Conservation (phyloP, 2,888 invertebrate species). For the Ectemnius lituratus region DNA sequence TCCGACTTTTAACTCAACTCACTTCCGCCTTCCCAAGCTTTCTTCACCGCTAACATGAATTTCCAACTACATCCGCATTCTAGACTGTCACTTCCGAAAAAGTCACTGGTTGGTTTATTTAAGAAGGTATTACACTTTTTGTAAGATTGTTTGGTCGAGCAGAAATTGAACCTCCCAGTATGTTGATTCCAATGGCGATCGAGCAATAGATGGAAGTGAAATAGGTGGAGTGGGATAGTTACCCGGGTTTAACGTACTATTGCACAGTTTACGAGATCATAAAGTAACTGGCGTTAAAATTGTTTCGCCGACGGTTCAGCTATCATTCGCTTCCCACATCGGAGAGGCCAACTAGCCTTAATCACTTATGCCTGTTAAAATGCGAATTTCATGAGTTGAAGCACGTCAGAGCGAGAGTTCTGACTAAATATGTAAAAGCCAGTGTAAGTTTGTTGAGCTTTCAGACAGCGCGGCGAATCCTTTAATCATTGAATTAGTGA, state of each 20-base stretch:
- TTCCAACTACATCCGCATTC: neutral
- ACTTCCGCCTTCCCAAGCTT: neutral
- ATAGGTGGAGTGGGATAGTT: constrained; percentile 28
- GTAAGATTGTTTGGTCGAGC: no score
- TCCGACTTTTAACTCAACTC: constrained; percentile 16
- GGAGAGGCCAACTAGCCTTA: constrained; percentile 23
- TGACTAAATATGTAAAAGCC: no score
- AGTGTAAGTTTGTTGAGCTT: no score
- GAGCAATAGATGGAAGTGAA: constrained; percentile 7
- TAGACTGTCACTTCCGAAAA: neutral
- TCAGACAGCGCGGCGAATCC: no score
- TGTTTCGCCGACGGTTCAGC: constrained; percentile 4
- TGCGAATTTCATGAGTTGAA: no score
- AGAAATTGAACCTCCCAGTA: no score
- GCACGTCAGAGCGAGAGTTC: no score
- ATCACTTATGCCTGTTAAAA: constrained; percentile 23
- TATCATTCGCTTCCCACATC: constrained; percentile 32
- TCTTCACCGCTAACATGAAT: constrained; percentile 4
- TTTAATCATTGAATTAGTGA: no score
- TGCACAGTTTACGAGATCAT: constrained; percentile 37
- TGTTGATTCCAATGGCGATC: neutral
- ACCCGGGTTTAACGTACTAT: constrained; percentile 30
- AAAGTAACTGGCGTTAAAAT: constrained; percentile 37
- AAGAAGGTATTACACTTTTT: no score
- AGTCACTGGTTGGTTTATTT: no score